Evolutionary conservation across 2,113 vertebrate genomes (phyloP).

Genomic region (Oncorhynchus gorbuscha): DNA sequence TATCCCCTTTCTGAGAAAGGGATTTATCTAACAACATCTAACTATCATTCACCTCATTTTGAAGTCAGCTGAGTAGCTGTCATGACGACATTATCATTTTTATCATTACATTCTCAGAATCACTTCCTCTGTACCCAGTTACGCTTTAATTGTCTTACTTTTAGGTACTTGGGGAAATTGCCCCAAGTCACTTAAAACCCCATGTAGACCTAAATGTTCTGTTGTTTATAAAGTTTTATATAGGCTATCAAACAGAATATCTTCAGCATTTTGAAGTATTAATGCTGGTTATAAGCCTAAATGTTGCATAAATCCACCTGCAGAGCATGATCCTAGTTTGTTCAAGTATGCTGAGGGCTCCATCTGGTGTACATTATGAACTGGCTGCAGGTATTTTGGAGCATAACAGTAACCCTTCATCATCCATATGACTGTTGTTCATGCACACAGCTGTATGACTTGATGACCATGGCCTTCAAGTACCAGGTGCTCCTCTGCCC

Average conservation of each 20-base stretch:
- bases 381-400: too few relatives aligned
- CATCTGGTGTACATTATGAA: background rate
- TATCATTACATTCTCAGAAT: background rate
- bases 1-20: background rate
- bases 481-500: slow-evolving; percentile 95
- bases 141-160: too few relatives aligned
- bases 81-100: background rate
- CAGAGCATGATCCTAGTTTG: too few relatives aligned
- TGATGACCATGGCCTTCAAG: slow-evolving; percentile 99
- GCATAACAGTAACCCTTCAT: too few relatives aligned
- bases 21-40: background rate
- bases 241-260: too few relatives aligned
- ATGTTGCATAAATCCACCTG: too few relatives aligned
- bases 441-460: slow-evolving; percentile 87
- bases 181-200: too few relatives aligned
- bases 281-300: too few relatives aligned
- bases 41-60: background rate
- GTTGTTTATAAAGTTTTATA: too few relatives aligned
- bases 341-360: background rate
- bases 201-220: too few relatives aligned
- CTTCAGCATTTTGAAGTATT: too few relatives aligned
- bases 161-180: too few relatives aligned
- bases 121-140: background rate
- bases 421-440: slow-evolving; percentile 3
- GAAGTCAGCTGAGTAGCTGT: background rate